Base-by-base conservation (phyloP, 2,888 invertebrate species). In the Drosophila kanekoi region DNA sequence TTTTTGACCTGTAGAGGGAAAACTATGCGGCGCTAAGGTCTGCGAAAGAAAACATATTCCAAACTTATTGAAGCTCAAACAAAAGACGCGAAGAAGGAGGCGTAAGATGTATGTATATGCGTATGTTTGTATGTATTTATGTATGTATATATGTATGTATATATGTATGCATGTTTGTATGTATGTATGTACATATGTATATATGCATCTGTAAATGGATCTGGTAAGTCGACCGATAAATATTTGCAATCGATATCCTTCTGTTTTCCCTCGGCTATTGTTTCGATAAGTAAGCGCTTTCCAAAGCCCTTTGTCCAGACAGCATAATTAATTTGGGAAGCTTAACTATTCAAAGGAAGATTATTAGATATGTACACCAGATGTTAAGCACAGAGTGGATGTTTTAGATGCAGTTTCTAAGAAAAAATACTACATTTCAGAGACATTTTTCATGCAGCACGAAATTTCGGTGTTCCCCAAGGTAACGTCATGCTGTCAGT, bases 171-270 rank as follows among this genome's bases (percentile, higher is more conserved):
- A 33, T 33, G 10, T 33, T 2, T 10, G 8, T 9, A 33, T 2
- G 10, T 20, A 10, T 33, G 11, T 33, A 11, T 10, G 9, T 33
- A 11, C 11, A 3, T 4, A 33, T 10, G 10, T 10, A 9, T 33
- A 33, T 33, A 11, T 10, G 3, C 11, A 37, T 2, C n/a, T 20
- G 35, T 37, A 18, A 10, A n/a, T 5, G n/a, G 37, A 49, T 49
- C 49, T 49, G 49, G 49, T 37, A 49, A 10, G 37, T 37, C 37
- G 20, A 3, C 35, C 49, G 49, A 49, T 49, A 23, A 49, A 33
- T 20, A 49, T 35, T 8, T 20, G 37, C 20, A 49, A 49, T 49
- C 49, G 49, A 49, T 37, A 11, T 49, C 11, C 35, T 37, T 13
- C 6, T 35, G 8, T 18, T 16, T 18, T 49, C 49, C 3, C 6